These are phyloP conservation scores for Ichneumoninae sp. DNA, from an alignment of 2,888 invertebrate genomes.

Conservation along the genomic window DNA sequence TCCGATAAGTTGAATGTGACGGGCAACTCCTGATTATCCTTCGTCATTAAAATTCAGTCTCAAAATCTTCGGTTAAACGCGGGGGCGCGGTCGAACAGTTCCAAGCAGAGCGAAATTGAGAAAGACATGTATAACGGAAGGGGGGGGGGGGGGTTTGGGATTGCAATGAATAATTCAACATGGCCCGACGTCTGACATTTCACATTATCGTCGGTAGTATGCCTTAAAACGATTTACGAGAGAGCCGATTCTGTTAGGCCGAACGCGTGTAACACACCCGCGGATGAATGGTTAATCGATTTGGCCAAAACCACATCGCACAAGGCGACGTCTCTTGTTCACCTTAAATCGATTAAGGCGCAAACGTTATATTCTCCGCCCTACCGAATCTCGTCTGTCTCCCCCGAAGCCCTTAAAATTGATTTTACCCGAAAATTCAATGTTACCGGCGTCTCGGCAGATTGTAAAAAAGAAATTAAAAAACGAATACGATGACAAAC, in stretches of 20 bases:
- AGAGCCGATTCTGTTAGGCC: conserved; percentile 42
- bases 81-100: conserved; percentile 38
- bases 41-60: conserved; percentile 45
- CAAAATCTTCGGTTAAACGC: conserved; percentile 46
- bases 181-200: conserved; percentile 63
- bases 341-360: conserved; percentile 4
- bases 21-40: neutral
- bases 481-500: neutral
- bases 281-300: conserved; percentile 67
- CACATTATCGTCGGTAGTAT: conserved; percentile 36
- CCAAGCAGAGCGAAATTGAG: conserved; percentile 18
- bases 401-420: neutral
- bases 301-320: conserved; percentile 5
- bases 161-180: conserved; percentile 65
- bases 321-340: conserved; percentile 7
- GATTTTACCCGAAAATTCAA: neutral
- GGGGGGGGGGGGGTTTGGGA: conserved; percentile 34
- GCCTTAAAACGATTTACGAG: conserved; percentile 61
- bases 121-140: neutral
- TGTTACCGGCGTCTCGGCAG: neutral
- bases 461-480: neutral
- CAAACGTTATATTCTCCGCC: conserved; percentile 2
- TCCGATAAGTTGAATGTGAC: neutral
- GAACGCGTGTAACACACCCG: conserved; percentile 54
- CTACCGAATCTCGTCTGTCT: neutral